Evolutionary conservation across 2,888 invertebrate species (phyloP), one percentile per base, ranked within the genome.

Genomic region (Cheilosia scutellata): DNA sequence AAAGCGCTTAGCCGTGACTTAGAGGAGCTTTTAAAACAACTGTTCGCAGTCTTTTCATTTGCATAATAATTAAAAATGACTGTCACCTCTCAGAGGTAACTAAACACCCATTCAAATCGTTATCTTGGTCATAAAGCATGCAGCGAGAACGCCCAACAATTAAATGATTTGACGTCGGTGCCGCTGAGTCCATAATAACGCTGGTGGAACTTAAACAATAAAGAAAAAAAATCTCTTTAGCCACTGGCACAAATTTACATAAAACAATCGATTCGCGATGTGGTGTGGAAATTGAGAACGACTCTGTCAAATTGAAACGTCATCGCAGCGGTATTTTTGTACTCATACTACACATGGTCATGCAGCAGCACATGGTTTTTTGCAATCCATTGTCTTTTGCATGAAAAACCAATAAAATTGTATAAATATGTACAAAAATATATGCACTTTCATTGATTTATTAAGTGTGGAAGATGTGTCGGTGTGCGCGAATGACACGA

Each of bases 1-100:
- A 57, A 80, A 70, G 79, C 60, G 74, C 25, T 20, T 60, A 47
- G 62, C 79, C 74, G 62, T 70, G 80, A 75, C 70, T 51, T 65
- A 33, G 31, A 62, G n/a, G 5, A 42, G 33, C n/a, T 47, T 20
- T 44, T n/a, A 31, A 16, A 31, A 16, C 29, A 49, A 9, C 3
- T 27, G 5, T 33, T n/a, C 9, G 9, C 4, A 13, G 5, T 25
- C 40, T 58, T 49, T 55, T 20, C 11, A 53, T n/a, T 70, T 53
- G 62, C 40, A 49, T 65, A 40, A 20, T 57, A 40, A 47, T n/a
- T 16, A 68, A 53, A n/a, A 40, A 53, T 27, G 53, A 66, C n/a
- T 0, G 53, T 9, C 13, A 31, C 44, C 4, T 9, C 49, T 60
- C 47, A 20, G 47, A 13, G 42, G 75, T 77, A 62, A 78, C 44